Base-by-base conservation (phyloP, 2,888 invertebrate species). In the Galerucella calmariensis region DNA sequence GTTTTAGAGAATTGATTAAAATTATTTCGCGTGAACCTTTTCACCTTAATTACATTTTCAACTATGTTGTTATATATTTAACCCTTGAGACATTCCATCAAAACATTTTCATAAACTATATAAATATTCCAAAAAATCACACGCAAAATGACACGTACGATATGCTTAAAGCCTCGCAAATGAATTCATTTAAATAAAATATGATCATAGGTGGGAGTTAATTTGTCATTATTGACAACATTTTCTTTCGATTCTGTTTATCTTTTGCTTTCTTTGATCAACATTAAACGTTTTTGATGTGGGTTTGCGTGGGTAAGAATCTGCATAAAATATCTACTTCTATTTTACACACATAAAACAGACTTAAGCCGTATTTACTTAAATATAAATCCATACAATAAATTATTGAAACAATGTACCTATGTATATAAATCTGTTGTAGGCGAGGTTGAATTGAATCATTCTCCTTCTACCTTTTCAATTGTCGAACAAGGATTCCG, bases 201-300 rank as follows among this genome's bases (percentile, higher is more conserved):
- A 65, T 71, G 44, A 71, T 65, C 20, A 41, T 14, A 44, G 24
- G 70, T 71, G 65, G 70, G 70, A 71, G 65, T 71, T 71, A 71
- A 71, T 71, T 71, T 71, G 70, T 65, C 65, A 71, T 71, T 71
- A 71, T 71, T 71, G 70, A 83, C 78, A 71, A 71, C 56, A 65
- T 71, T 56, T 71, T 70, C 70, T 70, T 70, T 53, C 80, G 78
- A 59, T 61, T 61, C 65, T 63, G 70, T 71, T 71, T 81, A 81
- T 81, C 80, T 80, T 77, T 74, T 78, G 80, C 80, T 81, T 82
- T 81, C 81, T 83, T 84, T 81, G 83, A 83, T 82, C 81, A 81
- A 80, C 78, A 81, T 81, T 79, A 81, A 81, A 81, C 65, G 71
- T 41, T 41, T 63, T 41, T 68, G 69, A 20, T 61, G 69, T 61